phyloP scores from a whole-genome alignment of 2,113 vertebrate species.

The Camelus dromedarius region DNA sequence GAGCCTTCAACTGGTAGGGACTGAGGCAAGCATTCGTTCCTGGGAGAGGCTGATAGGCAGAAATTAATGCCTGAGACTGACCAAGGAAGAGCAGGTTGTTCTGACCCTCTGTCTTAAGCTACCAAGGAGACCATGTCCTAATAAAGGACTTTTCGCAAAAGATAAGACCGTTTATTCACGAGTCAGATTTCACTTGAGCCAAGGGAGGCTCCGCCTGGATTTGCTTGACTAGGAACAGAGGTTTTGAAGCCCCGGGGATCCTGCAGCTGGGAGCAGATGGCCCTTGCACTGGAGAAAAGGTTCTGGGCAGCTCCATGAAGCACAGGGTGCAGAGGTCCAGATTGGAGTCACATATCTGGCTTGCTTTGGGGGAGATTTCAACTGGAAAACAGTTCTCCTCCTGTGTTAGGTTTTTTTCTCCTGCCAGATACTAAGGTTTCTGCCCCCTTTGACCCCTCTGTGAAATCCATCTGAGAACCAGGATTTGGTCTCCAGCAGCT shows the following conservation, averaged over 20 bases:
- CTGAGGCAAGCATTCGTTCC: accelerated
- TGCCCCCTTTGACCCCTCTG: not conserved
- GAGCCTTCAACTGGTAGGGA: not conserved
- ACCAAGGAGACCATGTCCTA: not conserved
- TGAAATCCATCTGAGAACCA: not conserved
- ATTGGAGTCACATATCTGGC: not conserved
- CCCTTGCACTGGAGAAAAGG: not conserved
- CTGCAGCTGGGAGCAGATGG: not conserved
- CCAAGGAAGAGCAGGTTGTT: conserved; percentile 7
- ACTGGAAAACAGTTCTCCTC: not conserved
- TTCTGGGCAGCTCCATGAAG: not conserved
- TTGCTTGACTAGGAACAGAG: not conserved
- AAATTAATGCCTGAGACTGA: conserved; percentile 36
- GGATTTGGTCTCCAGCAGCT: not conserved
- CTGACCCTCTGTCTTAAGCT: not conserved
- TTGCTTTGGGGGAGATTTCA: not conserved
- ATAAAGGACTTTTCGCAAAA: conserved; percentile 42
- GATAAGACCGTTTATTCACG: conserved; percentile 62
- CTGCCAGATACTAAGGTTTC: not conserved
- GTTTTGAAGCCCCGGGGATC: not conserved
- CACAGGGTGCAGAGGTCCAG: not conserved
- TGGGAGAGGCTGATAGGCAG: not conserved
- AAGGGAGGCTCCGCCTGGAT: conserved; percentile 29
- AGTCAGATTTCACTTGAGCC: conserved; percentile 50
- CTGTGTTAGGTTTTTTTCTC: not conserved